Conservation (phyloP, 2,113 vertebrate species). For the Pseudois nayaur region DNA sequence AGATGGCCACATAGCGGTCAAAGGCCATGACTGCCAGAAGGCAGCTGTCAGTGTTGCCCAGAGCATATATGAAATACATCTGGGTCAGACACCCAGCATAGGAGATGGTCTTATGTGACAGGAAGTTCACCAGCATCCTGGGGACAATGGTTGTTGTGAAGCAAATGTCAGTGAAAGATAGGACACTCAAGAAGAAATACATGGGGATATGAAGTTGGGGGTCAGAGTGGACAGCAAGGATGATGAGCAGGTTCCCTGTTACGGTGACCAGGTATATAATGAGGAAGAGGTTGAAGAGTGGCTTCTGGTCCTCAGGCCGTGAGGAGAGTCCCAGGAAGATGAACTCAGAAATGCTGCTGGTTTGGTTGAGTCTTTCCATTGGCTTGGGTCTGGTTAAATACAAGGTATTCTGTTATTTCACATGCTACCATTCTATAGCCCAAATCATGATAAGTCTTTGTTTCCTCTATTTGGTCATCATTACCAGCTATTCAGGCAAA, state of each 20-base stretch:
- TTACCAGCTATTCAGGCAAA: too few relatives aligned
- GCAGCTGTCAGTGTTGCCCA: constrained; percentile 44
- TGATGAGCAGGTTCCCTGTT: neutral
- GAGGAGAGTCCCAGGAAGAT: neutral
- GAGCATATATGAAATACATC: constrained; percentile 58
- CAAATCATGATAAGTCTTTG: neutral
- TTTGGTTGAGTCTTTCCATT: neutral
- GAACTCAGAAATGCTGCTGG: neutral
- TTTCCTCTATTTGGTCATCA: neutral
- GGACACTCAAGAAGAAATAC: neutral
- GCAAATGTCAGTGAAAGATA: constrained; percentile 56
- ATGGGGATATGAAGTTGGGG: neutral
- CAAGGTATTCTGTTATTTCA: neutral
- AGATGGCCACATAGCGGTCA: constrained; percentile 32
- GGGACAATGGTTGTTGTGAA: constrained; percentile 31
- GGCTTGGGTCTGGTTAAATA: neutral
- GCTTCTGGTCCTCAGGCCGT: neutral
- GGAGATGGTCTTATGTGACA: constrained; percentile 53
- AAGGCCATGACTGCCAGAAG: constrained; percentile 62
- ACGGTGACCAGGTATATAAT: neutral
- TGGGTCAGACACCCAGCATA: constrained; percentile 57
- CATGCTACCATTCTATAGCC: neutral
- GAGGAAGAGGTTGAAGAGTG: neutral
- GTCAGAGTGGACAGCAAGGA: fast-evolving
- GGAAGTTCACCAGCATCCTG: constrained; percentile 60